Evolutionary conservation across 2,888 invertebrate genomes (phyloP).

Genomic region (Camponotus fellah): DNA sequence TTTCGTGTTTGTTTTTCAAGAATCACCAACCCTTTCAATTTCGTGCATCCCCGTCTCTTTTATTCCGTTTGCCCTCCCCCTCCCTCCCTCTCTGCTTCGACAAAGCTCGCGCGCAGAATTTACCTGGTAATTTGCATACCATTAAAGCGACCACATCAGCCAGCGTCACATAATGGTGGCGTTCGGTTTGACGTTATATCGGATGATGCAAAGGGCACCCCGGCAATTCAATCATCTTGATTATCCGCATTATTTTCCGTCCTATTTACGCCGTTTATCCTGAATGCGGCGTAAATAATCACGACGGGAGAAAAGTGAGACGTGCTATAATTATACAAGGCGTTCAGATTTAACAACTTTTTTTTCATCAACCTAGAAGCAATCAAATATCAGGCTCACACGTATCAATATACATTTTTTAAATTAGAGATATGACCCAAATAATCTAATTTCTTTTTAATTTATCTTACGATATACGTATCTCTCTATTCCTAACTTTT

Average conservation of each 20-base stretch:
- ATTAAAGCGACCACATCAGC: slow-evolving; percentile 46
- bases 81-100: slow-evolving; percentile 1
- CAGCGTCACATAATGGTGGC: slow-evolving; percentile 22
- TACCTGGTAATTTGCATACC: slow-evolving; percentile 52
- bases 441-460: too few relatives aligned
- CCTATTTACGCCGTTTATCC: slow-evolving; percentile 4
- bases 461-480: not conserved
- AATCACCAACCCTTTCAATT: slow-evolving; percentile 50
- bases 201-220: not conserved
- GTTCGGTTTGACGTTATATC: slow-evolving; percentile 20
- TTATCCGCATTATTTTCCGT: slow-evolving; percentile 27
- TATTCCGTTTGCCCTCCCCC: not conserved
- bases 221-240: slow-evolving; percentile 56
- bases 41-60: not conserved
- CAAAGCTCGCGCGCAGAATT: slow-evolving; percentile 42
- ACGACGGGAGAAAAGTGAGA: slow-evolving; percentile 1
- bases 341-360: not conserved
- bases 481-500: not conserved
- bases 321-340: too few relatives aligned
- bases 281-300: not conserved
- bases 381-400: not conserved
- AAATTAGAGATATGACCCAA: too few relatives aligned
- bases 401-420: too few relatives aligned
- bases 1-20: slow-evolving; percentile 45
- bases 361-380: not conserved